phyloP scores from a whole-genome alignment of 2,113 vertebrate genomes.

The Hylia prasina region DNA sequence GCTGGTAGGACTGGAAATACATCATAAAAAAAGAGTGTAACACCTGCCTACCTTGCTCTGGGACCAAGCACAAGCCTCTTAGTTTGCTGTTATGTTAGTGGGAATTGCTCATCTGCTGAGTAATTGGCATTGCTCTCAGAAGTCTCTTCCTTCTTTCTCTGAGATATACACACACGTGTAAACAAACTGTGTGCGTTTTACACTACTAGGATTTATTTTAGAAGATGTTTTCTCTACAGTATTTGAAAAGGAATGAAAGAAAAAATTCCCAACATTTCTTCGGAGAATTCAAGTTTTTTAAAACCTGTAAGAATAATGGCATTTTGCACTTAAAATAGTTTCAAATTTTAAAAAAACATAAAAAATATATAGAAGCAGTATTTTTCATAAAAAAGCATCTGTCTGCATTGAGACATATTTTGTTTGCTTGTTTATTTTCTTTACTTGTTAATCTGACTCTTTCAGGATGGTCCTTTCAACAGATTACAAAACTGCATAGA shows the following conservation, averaged over 20 bases:
- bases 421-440: not conserved
- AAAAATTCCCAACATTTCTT: not conserved
- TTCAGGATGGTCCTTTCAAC: not conserved
- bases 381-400: not conserved
- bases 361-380: not conserved
- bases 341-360: not conserved
- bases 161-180: not conserved
- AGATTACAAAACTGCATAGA: not conserved
- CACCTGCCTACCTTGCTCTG: not conserved
- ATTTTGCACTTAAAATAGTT: not conserved
- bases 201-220: not conserved
- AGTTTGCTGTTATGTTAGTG: not conserved
- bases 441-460: not conserved
- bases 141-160: not conserved
- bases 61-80: slow-evolving; percentile 4
- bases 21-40: not conserved
- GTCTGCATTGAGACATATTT: not conserved
- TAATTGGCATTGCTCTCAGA: not conserved
- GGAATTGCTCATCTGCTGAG: not conserved
- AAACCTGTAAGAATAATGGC: not conserved
- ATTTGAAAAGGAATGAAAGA: not conserved
- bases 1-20: not conserved
- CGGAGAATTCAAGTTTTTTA: not conserved
- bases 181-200: not conserved
- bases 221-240: not conserved